Percentiles rank a stretch among this genome's conserved stretches.
Evolutionary conservation across 1,140 invertebrate species (phyloP).

Genomic region (Drosophila sproati): DNA sequence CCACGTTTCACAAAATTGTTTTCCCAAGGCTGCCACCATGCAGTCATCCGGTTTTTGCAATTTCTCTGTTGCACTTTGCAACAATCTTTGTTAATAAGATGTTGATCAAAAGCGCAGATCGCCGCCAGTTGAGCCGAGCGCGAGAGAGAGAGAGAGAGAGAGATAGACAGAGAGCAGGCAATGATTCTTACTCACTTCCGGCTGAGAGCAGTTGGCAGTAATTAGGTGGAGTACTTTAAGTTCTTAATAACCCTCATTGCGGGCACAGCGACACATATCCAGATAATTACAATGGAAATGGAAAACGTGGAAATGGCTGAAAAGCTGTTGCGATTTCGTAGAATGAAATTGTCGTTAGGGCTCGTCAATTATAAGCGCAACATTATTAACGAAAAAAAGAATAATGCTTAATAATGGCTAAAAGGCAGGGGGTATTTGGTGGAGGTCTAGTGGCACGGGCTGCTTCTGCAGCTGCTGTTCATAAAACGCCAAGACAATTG

Average conservation of each 20-base stretch:
- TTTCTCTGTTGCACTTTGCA: slow-evolving; percentile 32
- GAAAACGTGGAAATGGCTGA: slow-evolving; percentile 61
- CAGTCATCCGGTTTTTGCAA: slow-evolving; percentile 42
- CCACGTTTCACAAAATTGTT: slow-evolving; percentile 50
- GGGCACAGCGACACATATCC: slow-evolving; percentile 19
- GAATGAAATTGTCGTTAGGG: slow-evolving; percentile 70
- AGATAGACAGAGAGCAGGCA: not conserved
- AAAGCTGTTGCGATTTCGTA: slow-evolving; percentile 72
- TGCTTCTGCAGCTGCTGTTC: slow-evolving; percentile 24
- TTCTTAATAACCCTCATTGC: slow-evolving; percentile 27
- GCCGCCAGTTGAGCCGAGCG: slow-evolving; percentile 7
- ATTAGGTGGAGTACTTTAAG: slow-evolving; percentile 30
- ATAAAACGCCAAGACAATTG: slow-evolving; percentile 80
- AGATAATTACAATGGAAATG: slow-evolving; percentile 55
- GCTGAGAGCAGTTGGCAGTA: slow-evolving; percentile 9
- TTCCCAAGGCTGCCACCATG: slow-evolving; percentile 54
- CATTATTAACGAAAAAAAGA: slow-evolving; percentile 16
- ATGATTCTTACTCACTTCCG: slow-evolving; percentile 32
- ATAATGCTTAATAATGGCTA: slow-evolving; percentile 24
- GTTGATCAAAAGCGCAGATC: slow-evolving; percentile 43
- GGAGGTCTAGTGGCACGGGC: slow-evolving; percentile 43
- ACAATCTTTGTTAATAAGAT: slow-evolving; percentile 42
- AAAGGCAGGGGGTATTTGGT: not conserved
- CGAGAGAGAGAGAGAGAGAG: too few relatives aligned
- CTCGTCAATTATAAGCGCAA: slow-evolving; percentile 56